phyloP scores from a whole-genome alignment of 2,113 vertebrate genomes.

The Corynorhinus townsendii region DNA sequence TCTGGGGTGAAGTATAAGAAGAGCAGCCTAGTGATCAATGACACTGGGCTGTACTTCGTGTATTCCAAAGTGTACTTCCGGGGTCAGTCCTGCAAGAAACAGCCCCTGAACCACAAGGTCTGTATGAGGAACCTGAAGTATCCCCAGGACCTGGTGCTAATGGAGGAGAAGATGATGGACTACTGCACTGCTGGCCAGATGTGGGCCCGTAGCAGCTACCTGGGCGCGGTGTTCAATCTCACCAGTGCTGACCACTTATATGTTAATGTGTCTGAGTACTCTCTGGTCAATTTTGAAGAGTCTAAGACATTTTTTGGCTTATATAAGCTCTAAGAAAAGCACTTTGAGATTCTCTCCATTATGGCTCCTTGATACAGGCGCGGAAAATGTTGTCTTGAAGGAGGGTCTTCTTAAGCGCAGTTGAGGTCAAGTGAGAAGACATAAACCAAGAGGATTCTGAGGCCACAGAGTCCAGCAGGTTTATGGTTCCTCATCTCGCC shows the following conservation, averaged over 20 bases:
- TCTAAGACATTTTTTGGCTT: constrained; percentile 84
- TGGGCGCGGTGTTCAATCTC: constrained; percentile 81
- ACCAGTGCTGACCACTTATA: constrained; percentile 76
- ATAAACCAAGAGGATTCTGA: neutral
- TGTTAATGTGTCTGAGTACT: constrained; percentile 78
- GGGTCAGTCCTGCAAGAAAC: constrained; percentile 72
- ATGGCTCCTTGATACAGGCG: neutral
- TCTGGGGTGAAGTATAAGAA: constrained; percentile 81
- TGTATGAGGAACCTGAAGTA: constrained; percentile 77
- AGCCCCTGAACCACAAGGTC: constrained; percentile 78
- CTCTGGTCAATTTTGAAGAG: constrained; percentile 80
- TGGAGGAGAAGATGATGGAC: constrained; percentile 78
- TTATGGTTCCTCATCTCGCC: neutral
- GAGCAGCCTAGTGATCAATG: constrained; percentile 83
- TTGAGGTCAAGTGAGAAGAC: neutral
- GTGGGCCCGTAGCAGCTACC: constrained; percentile 81
- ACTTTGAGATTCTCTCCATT: neutral
- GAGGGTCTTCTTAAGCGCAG: neutral
- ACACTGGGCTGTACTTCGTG: constrained; percentile 87
- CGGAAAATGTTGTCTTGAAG: neutral
- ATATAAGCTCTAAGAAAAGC: constrained; percentile 79
- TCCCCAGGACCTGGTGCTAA: constrained; percentile 70
- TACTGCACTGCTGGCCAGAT: constrained; percentile 64
- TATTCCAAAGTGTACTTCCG: constrained; percentile 89
- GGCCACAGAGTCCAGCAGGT: neutral